Conservation (phyloP, 1,140 invertebrate genomes). For the Musca domestica region DNA sequence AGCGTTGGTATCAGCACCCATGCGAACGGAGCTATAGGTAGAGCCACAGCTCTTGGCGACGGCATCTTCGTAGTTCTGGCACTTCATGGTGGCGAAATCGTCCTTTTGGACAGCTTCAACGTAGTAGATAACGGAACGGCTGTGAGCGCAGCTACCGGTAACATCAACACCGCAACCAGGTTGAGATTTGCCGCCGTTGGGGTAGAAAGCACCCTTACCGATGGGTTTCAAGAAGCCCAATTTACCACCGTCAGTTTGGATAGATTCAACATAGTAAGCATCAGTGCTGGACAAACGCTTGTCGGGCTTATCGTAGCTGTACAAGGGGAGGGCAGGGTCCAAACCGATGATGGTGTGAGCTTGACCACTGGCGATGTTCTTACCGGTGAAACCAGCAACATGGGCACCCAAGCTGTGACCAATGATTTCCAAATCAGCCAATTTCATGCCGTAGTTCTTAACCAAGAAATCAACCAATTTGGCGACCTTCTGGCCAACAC, state of each 20-base stretch:
- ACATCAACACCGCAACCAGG: constrained; percentile 55
- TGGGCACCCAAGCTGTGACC: constrained; percentile 56
- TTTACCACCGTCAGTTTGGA: constrained; percentile 60
- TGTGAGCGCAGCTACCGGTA: constrained; percentile 49
- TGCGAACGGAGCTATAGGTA: constrained; percentile 28
- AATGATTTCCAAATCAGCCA: constrained; percentile 41
- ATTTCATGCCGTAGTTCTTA: constrained; percentile 40
- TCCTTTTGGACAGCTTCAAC: constrained; percentile 51
- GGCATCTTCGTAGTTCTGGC: constrained; percentile 17
- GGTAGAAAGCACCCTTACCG: constrained; percentile 58
- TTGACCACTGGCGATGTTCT: constrained; percentile 44
- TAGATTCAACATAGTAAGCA: constrained; percentile 51
- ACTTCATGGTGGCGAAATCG: constrained; percentile 21
- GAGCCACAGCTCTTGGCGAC: constrained; percentile 21
- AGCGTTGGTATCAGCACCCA: constrained; percentile 23
- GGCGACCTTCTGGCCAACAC: constrained; percentile 54
- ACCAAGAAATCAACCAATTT: constrained; percentile 45
- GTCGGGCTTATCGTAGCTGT: constrained; percentile 37
- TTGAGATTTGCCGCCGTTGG: constrained; percentile 56
- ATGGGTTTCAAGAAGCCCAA: constrained; percentile 57
- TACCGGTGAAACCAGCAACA: constrained; percentile 57
- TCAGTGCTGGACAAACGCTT: constrained; percentile 51
- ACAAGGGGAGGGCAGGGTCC: constrained; percentile 56
- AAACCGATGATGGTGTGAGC: constrained; percentile 52
- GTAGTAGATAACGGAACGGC: constrained; percentile 58